A percentile compares a stretch with the other conserved stretches of the same genome.
Conservation (phyloP, 2,113 vertebrate genomes). For the Heptranchias perlo region DNA sequence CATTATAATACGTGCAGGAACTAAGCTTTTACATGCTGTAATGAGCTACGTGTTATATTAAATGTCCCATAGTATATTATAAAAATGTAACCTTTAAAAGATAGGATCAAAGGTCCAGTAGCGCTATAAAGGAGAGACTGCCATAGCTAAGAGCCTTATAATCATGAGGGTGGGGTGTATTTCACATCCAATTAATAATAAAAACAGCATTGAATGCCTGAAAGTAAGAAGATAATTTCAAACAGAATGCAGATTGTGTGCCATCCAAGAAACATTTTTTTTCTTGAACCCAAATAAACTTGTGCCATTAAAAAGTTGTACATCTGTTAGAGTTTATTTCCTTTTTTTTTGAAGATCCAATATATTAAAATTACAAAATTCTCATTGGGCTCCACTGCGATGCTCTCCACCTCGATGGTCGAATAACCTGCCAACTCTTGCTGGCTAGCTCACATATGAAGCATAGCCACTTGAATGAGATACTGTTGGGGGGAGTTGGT, state of each 20-base stretch:
- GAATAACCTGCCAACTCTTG: neutral
- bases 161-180: neutral
- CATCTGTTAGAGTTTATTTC: constrained; percentile 28
- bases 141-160: neutral
- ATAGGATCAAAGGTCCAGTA: too few species aligned
- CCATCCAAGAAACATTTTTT: constrained; percentile 27
- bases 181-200: neutral
- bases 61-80: neutral
- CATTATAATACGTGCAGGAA: neutral
- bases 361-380: constrained; percentile 15
- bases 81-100: constrained; percentile 21
- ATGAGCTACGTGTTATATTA: neutral
- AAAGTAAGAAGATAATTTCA: constrained; percentile 19
- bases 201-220: neutral
- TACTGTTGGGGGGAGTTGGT: too few species aligned
- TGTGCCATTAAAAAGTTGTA: neutral
- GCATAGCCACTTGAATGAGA: neutral
- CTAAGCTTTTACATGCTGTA: neutral
- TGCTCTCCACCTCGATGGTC: neutral
- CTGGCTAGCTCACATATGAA: neutral
- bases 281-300: neutral
- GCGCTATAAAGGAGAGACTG: neutral
- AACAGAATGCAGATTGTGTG: neutral
- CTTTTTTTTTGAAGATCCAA: neutral
- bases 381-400: neutral